Percentiles rank a stretch among this genome's conserved stretches.
Evolutionary conservation across 2,888 invertebrate species (phyloP).

Genomic region (Orchestes rusci): DNA sequence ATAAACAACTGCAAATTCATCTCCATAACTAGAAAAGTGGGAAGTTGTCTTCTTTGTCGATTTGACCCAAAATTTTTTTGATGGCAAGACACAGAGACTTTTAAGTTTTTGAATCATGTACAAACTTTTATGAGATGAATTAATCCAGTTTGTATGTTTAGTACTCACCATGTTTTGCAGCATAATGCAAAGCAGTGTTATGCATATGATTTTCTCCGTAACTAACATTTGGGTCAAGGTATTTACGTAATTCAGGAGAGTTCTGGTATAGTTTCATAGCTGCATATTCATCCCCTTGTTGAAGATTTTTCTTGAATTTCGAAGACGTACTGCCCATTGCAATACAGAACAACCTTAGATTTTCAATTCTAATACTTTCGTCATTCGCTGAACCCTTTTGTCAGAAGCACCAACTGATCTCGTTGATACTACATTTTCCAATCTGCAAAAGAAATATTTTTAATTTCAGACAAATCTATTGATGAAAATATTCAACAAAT

Average conservation of each 20-base stretch:
- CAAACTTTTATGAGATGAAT: too few species aligned
- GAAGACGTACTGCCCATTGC: slow-evolving; percentile 61
- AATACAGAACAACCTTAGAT: slow-evolving; percentile 11
- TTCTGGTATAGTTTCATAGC: slow-evolving; percentile 59
- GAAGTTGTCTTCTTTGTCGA: too few species aligned
- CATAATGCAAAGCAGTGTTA: slow-evolving; percentile 61
- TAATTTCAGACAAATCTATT: too few species aligned
- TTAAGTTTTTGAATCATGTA: too few species aligned
- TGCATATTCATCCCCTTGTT: slow-evolving; percentile 63
- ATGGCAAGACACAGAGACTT: too few species aligned
- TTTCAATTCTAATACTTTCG: too few species aligned
- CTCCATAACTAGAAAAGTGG: too few species aligned
- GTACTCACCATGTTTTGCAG: slow-evolving; percentile 52
- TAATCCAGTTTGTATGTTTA: too few species aligned
- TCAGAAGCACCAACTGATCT: slow-evolving; percentile 5
- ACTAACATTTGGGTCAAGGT: slow-evolving; percentile 58
- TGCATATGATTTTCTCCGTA: slow-evolving; percentile 60
- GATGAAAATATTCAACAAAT: too few species aligned
- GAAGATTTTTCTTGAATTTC: slow-evolving; percentile 61
- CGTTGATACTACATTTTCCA: not conserved
- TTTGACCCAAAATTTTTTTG: too few species aligned
- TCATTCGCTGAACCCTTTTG: too few species aligned
- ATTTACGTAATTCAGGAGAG: slow-evolving; percentile 55
- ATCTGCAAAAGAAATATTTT: not conserved
- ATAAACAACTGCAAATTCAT: too few species aligned